phyloP scores from a whole-genome alignment of 2,888 invertebrate genomes.

The Scaeva pyrastri region DNA sequence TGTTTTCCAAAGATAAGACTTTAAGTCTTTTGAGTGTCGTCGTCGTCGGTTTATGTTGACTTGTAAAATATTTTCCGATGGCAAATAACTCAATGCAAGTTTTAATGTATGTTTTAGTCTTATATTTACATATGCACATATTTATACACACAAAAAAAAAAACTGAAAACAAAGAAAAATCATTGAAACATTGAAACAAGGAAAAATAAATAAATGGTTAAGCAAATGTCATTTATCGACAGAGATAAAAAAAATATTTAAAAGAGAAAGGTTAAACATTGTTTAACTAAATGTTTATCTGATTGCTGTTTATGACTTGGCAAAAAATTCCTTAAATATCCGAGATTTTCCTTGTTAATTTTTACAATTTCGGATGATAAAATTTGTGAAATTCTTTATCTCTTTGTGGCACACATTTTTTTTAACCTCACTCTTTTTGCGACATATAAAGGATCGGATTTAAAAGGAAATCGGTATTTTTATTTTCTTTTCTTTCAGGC shows the following conservation, averaged over 20 bases:
- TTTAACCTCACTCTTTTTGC: too few relatives aligned
- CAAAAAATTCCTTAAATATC: too few relatives aligned
- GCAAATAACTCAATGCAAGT: constrained; percentile 24
- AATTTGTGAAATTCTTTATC: too few relatives aligned
- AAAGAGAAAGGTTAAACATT: constrained; percentile 5
- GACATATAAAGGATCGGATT: too few relatives aligned
- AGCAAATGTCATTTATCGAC: constrained; percentile 8
- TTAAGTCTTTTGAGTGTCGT: background rate
- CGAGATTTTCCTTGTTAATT: too few relatives aligned
- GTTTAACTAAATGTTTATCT: background rate
- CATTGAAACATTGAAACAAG: constrained; percentile 13
- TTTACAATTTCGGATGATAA: too few relatives aligned
- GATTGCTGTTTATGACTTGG: background rate
- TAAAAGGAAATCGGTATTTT: too few relatives aligned
- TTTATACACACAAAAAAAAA: background rate
- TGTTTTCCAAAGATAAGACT: constrained; percentile 38
- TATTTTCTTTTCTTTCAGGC: background rate
- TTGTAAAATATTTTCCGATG: constrained; percentile 46
- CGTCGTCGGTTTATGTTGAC: constrained; percentile 45
- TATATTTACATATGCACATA: background rate
- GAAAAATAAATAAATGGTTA: constrained; percentile 24
- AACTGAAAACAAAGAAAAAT: background rate
- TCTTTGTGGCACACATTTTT: too few relatives aligned
- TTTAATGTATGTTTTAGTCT: background rate
- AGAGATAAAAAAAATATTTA: background rate